Percentiles rank a stretch among this genome's conserved stretches.
phyloP scores from a whole-genome alignment of 2,888 invertebrate genomes.

The Sycophila texana region DNA sequence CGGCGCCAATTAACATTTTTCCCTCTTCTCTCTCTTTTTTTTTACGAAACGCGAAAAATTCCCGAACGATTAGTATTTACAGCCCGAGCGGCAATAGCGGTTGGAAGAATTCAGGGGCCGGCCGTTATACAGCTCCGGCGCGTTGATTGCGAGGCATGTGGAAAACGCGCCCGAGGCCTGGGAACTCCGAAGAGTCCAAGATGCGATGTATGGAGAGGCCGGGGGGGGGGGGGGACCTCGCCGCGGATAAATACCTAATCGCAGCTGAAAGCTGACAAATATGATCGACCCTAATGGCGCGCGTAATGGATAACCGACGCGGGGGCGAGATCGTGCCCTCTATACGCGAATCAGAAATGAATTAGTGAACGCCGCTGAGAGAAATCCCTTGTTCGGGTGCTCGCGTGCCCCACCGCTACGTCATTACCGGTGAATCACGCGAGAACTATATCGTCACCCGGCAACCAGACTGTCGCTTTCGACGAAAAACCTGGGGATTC shows the following conservation, averaged over 20 bases:
- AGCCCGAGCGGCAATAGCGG: no score
- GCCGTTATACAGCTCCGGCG: no score
- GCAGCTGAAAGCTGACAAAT: constrained; percentile 65
- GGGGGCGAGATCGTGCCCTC: background rate
- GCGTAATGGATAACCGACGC: constrained; percentile 45
- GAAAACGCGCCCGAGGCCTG: constrained; percentile 15
- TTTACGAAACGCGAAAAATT: no score
- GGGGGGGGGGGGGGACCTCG: constrained; percentile 47
- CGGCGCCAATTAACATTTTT: no score
- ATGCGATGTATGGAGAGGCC: constrained; percentile 23
- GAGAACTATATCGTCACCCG: background rate
- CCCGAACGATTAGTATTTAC: no score
- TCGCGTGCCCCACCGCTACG: background rate
- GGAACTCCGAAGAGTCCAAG: background rate
- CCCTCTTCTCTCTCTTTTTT: no score
- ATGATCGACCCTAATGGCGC: constrained; percentile 62
- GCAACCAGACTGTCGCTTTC: background rate
- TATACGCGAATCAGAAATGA: constrained; percentile 46
- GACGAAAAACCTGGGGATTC: no score
- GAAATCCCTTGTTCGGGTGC: constrained; percentile 52
- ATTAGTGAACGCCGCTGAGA: constrained; percentile 54
- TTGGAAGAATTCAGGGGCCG: no score
- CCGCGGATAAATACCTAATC: constrained; percentile 64
- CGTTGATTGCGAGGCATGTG: constrained; percentile 13
- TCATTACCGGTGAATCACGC: constrained; percentile 11